These are phyloP conservation scores for Laterallus jamaicensis DNA, from an alignment of 2,113 vertebrate genomes.

Conservation along the genomic window DNA sequence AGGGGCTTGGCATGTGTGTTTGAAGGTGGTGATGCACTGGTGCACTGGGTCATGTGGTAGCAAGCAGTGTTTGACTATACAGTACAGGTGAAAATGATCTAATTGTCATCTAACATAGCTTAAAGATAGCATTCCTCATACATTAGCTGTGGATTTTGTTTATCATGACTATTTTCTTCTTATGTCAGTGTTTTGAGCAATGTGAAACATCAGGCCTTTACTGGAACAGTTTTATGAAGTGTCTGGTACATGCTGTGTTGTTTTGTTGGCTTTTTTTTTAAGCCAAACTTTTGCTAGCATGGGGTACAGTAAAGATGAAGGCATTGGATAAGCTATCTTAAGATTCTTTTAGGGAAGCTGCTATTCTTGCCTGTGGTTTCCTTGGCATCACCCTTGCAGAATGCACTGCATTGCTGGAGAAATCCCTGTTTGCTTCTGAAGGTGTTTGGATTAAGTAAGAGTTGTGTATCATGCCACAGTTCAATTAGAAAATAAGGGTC, in stretches of 20 bases:
- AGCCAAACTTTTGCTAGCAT: not conserved
- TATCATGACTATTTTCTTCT: not conserved
- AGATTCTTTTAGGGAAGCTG: not conserved
- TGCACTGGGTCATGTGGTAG: not conserved
- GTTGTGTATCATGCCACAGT: not conserved
- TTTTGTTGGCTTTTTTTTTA: not conserved
- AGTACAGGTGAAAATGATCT: not conserved
- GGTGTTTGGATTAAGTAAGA: not conserved
- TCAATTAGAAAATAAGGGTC: not conserved
- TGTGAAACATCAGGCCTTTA: not conserved
- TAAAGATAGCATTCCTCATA: not conserved
- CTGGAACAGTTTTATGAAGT: not conserved
- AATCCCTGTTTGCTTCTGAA: not conserved
- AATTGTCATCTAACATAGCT: not conserved
- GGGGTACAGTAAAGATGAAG: conserved; percentile 3
- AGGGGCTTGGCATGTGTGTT: not conserved
- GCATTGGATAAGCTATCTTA: not conserved
- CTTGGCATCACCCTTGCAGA: not conserved
- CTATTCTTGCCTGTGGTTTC: conserved; percentile 7
- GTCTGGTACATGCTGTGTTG: not conserved
- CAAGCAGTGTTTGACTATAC: not conserved
- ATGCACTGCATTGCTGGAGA: conserved; percentile 17
- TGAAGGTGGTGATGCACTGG: not conserved
- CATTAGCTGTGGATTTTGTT: not conserved
- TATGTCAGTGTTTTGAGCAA: not conserved